Base-by-base conservation (phyloP, 2,888 invertebrate species). In the Ornithoptera alexandrae region DNA sequence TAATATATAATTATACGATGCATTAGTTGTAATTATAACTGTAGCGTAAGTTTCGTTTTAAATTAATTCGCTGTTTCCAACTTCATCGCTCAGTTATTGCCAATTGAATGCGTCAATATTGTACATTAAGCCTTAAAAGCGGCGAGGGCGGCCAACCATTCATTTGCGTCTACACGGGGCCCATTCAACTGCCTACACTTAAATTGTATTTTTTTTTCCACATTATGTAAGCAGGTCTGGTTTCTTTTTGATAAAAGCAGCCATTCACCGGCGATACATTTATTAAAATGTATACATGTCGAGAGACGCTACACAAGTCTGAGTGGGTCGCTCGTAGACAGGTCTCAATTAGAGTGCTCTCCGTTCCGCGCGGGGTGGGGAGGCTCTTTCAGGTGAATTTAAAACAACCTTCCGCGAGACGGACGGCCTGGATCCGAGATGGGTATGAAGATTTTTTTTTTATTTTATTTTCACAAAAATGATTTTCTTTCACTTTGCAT, bases 261-360 rank as follows among this genome's bases (percentile, higher is more conserved):
- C 86, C 81, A 88, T 91, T 91, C 92, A 92, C 83, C 66, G 81
- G 72, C 88, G 90, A 90, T 92, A 91, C 92, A 91, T 92, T 92
- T 91, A 90, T 90, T 89, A 91, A 92, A 90, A 87, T 86, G 87
- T 88, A 86, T 87, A 88, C 84, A 81, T 81, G 82, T 80, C 81
- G 75, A 74, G 71, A 74, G 77, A 79, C 73, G 80, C 78, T 73
- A 78, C 84, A 82, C 83, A 79, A 72, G 85, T 86, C 88, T 89
- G 92, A 92, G 92, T 90, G 89, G 87, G 86, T 84, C 85, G 85
- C 50, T 78, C 80, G 77, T 76, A 80, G 81, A 79, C 81, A 78
- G 74, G 78, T 80, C 82, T 83, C 84, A 83, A 83, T 83, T 81
- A 84, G 77, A 75, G 76, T 76, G 74, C 72, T 74, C 72, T 69